Conservation (phyloP, 2,888 invertebrate genomes). For the Lingula anatina region DNA sequence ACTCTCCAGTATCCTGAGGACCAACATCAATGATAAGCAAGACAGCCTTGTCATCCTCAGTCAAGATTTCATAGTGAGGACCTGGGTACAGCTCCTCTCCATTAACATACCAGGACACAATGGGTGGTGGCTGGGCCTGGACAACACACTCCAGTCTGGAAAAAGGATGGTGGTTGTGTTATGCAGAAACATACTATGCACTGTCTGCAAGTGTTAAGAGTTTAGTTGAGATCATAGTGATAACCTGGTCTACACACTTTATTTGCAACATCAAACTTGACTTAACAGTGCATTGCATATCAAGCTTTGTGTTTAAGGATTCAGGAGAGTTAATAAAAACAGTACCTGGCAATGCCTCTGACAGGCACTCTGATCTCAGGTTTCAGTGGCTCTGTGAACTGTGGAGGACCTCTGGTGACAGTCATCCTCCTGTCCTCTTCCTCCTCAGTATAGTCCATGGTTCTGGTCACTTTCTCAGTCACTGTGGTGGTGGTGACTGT, state of each 20-base stretch:
- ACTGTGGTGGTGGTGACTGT: constrained; percentile 1
- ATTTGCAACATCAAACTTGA: neutral
- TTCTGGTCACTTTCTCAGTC: constrained; percentile 13
- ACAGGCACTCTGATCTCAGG: constrained; percentile 44
- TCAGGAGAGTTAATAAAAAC: too few relatives aligned
- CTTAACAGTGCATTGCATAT: too few relatives aligned
- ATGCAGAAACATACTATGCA: neutral
- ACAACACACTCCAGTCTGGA: constrained; percentile 43
- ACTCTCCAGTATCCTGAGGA: constrained; percentile 93
- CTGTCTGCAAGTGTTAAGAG: too few relatives aligned
- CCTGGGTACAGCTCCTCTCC: constrained; percentile 52
- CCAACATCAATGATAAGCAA: constrained; percentile 46
- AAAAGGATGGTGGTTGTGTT: neutral
- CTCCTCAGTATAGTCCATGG: constrained; percentile 32
- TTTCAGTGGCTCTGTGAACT: constrained; percentile 33
- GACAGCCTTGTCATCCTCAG: constrained; percentile 36
- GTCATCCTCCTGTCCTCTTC: constrained; percentile 28
- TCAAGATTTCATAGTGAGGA: constrained; percentile 41
- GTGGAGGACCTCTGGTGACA: constrained; percentile 29
- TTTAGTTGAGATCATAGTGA: too few relatives aligned
- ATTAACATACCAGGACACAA: constrained; percentile 54
- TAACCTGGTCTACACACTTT: too few relatives aligned
- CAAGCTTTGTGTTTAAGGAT: too few relatives aligned
- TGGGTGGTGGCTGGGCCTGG: constrained; percentile 40
- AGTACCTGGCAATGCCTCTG: constrained; percentile 45